Evolutionary conservation across 2,797 vertebrate species (phyloP).

Genomic region (Neosilurus mollespiculum): DNA sequence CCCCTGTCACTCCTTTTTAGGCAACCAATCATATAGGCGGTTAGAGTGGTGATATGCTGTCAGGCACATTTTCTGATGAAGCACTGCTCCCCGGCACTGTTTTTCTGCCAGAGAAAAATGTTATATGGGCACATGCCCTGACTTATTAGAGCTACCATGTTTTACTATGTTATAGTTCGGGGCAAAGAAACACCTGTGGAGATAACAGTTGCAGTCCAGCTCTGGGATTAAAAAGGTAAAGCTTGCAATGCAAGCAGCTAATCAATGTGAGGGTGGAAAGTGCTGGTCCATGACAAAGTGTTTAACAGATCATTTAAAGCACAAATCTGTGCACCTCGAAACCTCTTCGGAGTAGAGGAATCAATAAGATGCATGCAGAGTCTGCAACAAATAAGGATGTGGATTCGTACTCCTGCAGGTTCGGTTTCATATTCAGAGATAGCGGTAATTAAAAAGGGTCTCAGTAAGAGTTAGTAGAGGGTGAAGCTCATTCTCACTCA

Average conservation of each 20-base stretch:
- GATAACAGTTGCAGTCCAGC: conserved; percentile 31
- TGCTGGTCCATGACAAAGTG: conserved; percentile 69
- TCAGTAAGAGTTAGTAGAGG: conserved; percentile 18
- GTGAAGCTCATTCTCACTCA: conserved; percentile 28
- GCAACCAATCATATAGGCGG: too few relatives aligned
- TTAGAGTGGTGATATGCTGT: too few relatives aligned
- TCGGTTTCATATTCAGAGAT: conserved; percentile 35
- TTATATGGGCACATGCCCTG: too few relatives aligned
- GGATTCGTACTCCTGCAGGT: conserved; percentile 5
- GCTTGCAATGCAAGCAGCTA: conserved; percentile 58
- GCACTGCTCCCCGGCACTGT: too few relatives aligned
- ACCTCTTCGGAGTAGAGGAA: conserved; percentile 50
- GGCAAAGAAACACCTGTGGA: neutral
- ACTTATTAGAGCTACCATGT: neutral
- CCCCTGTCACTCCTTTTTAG: too few relatives aligned
- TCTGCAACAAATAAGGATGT: conserved; percentile 56
- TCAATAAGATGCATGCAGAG: conserved; percentile 63
- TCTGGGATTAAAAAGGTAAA: conserved; percentile 48
- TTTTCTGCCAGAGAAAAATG: too few relatives aligned
- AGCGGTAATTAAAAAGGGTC: conserved; percentile 31
- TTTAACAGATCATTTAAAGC: conserved; percentile 70
- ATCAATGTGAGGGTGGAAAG: conserved; percentile 65
- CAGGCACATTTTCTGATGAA: too few relatives aligned
- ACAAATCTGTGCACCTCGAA: conserved; percentile 58
- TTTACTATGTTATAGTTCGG: conserved; percentile 18